Conservation (phyloP, 1,140 invertebrate species). For the Drosophila parabipectinata region DNA sequence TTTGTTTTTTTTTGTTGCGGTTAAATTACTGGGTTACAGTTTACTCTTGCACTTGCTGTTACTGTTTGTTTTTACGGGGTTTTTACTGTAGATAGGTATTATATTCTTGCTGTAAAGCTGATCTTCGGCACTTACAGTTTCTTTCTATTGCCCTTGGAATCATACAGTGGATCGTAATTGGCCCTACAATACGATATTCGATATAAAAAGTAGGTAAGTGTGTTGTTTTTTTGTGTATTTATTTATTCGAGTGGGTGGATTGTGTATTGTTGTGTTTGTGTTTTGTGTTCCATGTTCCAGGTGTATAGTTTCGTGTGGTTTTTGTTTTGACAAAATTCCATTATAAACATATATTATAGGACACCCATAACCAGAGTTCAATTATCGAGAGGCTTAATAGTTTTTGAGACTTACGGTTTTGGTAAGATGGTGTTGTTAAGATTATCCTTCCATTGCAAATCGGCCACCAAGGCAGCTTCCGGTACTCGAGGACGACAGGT, state of each 20-base stretch:
- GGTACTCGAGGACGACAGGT: constrained; percentile 88
- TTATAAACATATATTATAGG: not conserved
- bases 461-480: constrained; percentile 86
- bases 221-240: constrained; percentile 28
- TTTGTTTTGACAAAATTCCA: constrained; percentile 8
- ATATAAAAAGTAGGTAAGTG: constrained; percentile 21
- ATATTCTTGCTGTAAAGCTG: constrained; percentile 2
- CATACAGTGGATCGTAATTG: constrained; percentile 83
- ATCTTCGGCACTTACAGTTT: constrained; percentile 70
- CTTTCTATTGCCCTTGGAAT: constrained; percentile 83
- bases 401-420: constrained; percentile 85
- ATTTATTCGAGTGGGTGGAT: constrained; percentile 10
- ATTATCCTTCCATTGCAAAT: constrained; percentile 90
- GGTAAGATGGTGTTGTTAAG: constrained; percentile 87
- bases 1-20: not conserved
- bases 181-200: constrained; percentile 61
- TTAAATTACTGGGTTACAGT: constrained; percentile 5
- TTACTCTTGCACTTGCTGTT: constrained; percentile 30
- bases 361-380: constrained; percentile 15
- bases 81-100: constrained; percentile 28
- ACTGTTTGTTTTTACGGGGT: constrained; percentile 30
- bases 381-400: not conserved
- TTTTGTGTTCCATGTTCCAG: constrained; percentile 10
- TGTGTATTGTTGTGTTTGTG: constrained; percentile 26
- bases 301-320: constrained; percentile 11